Percentiles rank a stretch among this genome's conserved stretches.
Conservation (phyloP, 2,888 invertebrate genomes). For the Boloria euphrosyne region DNA sequence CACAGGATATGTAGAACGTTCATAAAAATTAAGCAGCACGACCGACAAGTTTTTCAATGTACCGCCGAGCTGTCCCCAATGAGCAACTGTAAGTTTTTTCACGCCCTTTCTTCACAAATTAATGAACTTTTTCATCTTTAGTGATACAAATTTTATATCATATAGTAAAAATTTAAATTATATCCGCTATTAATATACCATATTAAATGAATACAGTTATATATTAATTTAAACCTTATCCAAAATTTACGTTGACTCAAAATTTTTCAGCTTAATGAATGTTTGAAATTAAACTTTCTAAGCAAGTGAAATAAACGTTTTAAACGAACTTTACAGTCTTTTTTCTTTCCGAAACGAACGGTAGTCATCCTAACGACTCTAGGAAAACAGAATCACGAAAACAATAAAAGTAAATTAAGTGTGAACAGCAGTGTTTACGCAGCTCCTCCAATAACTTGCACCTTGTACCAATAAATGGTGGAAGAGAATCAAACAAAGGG, state of each 20-base stretch:
- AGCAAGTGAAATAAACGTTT: slow-evolving; percentile 6
- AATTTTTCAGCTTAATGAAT: not conserved
- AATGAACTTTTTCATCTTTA: no score
- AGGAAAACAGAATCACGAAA: slow-evolving; percentile 23
- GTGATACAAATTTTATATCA: no score
- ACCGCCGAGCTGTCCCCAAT: not conserved
- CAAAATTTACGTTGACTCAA: no score
- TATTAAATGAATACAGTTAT: no score
- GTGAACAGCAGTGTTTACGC: slow-evolving; percentile 30
- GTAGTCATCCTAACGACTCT: slow-evolving; percentile 10
- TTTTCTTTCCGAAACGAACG: not conserved
- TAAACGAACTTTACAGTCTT: slow-evolving; percentile 10
- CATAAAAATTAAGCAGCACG: slow-evolving; percentile 30
- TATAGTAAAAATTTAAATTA: no score
- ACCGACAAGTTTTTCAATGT: slow-evolving; percentile 34
- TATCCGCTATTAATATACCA: no score
- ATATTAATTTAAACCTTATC: no score
- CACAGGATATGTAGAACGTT: slow-evolving; percentile 39
- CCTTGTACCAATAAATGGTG: slow-evolving; percentile 22
- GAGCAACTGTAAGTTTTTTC: slow-evolving; percentile 13
- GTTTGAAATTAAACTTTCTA: slow-evolving; percentile 2
- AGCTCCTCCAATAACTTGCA: slow-evolving; percentile 26
- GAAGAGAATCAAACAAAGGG: slow-evolving; percentile 22
- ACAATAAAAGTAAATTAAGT: slow-evolving; percentile 34
- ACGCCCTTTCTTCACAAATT: not conserved